A percentile compares a stretch with the other conserved stretches of the same genome.
Conservation (phyloP, 2,113 vertebrate species). For the Reinhardtius hippoglossoides region DNA sequence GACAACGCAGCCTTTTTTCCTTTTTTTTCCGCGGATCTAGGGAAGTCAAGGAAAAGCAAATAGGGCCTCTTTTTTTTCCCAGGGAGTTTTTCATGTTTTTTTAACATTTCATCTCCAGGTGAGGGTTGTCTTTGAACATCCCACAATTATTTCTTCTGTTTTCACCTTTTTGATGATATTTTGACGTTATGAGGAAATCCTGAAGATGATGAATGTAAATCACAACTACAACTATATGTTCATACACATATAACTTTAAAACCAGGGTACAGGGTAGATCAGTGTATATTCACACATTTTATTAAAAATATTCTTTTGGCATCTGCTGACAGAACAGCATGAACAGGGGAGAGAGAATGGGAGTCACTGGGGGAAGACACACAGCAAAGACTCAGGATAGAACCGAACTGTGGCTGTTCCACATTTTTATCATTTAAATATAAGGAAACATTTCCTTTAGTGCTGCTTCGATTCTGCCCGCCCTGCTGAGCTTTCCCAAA, state of each 20-base stretch:
- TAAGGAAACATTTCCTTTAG: background rate
- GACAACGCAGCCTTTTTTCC: conserved; percentile 72
- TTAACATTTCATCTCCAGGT: background rate
- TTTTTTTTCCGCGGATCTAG: conserved; percentile 58
- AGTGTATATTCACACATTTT: too few species aligned
- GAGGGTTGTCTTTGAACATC: too few species aligned
- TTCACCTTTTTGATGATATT: too few species aligned
- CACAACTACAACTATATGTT: background rate
- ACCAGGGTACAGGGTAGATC: too few species aligned
- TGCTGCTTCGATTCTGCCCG: conserved; percentile 26
- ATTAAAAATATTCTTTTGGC: too few species aligned
- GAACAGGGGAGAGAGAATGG: too few species aligned
- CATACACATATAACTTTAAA: too few species aligned
- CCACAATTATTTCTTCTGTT: too few species aligned
- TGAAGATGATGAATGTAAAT: too few species aligned
- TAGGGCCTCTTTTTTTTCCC: conserved; percentile 49
- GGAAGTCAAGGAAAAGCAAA: conserved; percentile 73
- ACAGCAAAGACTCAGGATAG: background rate
- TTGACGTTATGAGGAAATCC: too few species aligned
- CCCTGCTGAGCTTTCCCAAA: conserved; percentile 42
- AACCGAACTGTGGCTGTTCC: background rate
- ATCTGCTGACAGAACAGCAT: too few species aligned
- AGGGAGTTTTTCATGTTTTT: conserved; percentile 52
- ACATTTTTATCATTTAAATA: conserved; percentile 4
- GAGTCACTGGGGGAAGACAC: background rate